Evolutionary conservation across 2,113 vertebrate species (phyloP), one percentile per base, ranked within the genome.

Genomic region (Clarias batrachus): DNA sequence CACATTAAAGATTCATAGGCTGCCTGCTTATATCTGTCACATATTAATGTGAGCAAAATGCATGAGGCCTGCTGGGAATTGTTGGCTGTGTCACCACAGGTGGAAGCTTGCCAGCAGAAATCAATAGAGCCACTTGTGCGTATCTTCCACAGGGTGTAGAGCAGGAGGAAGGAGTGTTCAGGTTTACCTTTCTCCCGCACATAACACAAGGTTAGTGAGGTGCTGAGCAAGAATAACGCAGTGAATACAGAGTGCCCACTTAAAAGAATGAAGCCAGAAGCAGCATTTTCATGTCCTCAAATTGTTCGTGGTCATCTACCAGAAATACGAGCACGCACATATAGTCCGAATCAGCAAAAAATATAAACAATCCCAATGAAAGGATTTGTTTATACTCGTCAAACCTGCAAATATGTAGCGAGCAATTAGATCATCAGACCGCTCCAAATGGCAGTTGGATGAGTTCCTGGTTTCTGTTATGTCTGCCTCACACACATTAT

Each of bases 11-110:
- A 91, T 91, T 90, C 89, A 91, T 90, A 76, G 80, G 68, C 83
- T 66, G 90, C 80, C 85, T 82, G 90, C 87, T 85, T 91, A 87
- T 83, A 88, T 85, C 87, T 81, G 85, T 86, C 91, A 87, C 88
- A 90, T 84, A 86, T 90, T 90, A 91, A 91, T 91, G 88, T 85
- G 89, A 84, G 79, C 89, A 89, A 91, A 89, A 89, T n/a, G 52
- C 87, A 87, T 21, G 57, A 57, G 16, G 62, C 83, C 90, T 85
- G 77, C 86, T 70, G 88, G 89, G 86, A 65, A 88, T 83, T 87
- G 85, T 85, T 86, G 81, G 56, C 84, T 85, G 62, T 83, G 62
- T 83, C 84, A 88, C 85, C 73, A 82, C 86, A 88, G 81, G 86
- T 86, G 86, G 84, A 77, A 85, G 59, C 85, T 84, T 82, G 48